These are phyloP conservation scores for Anoplophora glabripennis DNA, from an alignment of 1,140 invertebrate species.

Conservation along the genomic window DNA sequence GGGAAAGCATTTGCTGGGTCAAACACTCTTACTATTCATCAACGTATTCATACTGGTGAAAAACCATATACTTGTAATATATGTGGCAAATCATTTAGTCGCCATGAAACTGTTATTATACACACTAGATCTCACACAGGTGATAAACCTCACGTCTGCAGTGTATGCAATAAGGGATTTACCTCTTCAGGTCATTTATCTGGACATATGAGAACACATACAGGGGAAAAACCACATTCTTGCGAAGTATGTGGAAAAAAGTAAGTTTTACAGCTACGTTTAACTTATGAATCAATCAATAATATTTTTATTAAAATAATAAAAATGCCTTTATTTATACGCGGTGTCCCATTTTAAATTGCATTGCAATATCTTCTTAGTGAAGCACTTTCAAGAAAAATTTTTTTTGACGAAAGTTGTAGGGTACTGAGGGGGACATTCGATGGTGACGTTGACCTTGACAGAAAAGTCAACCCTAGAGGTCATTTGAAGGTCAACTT, in stretches of 20 bases:
- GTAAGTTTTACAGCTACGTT: conserved; percentile 26
- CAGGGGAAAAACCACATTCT: conserved; percentile 41
- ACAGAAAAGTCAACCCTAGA: too few species aligned
- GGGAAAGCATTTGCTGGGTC: conserved; percentile 51
- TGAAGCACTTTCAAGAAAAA: neutral
- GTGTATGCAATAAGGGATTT: conserved; percentile 49
- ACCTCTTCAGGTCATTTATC: conserved; percentile 43
- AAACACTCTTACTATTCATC: conserved; percentile 53
- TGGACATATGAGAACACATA: conserved; percentile 45
- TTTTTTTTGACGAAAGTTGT: neutral
- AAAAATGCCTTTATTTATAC: neutral
- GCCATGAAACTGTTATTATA: conserved; percentile 48
- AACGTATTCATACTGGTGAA: conserved; percentile 61
- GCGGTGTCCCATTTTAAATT: neutral
- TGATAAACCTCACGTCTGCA: conserved; percentile 50
- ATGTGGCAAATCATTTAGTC: conserved; percentile 57
- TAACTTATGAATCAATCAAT: neutral
- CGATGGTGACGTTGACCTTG: neutral
- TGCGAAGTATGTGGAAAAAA: conserved; percentile 44
- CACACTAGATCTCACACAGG: conserved; percentile 50
- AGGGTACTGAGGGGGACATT: neutral
- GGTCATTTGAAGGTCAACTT: too few species aligned
- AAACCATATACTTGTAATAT: conserved; percentile 61
- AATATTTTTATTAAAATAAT: neutral
- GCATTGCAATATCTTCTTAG: neutral